These are phyloP conservation scores for Vireo griseus DNA, from an alignment of 2,797 vertebrate species.

Conservation along the genomic window DNA sequence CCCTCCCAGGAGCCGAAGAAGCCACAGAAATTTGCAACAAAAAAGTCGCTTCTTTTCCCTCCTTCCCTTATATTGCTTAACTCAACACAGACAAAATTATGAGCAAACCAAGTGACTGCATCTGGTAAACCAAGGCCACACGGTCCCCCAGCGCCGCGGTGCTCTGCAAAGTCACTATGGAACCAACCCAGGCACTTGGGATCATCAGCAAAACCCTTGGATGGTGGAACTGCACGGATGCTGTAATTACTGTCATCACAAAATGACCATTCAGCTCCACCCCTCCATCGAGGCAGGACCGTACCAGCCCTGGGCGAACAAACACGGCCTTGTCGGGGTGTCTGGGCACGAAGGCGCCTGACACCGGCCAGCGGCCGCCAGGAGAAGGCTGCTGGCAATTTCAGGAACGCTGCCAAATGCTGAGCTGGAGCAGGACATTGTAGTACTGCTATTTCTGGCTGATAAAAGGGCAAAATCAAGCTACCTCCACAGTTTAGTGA, in stretches of 20 bases:
- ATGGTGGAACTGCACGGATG: not conserved
- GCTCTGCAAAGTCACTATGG: not conserved
- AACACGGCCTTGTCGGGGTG: not conserved
- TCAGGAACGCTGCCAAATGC: not conserved
- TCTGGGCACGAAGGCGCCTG: not conserved
- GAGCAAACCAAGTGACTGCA: not conserved
- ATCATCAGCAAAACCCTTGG: not conserved
- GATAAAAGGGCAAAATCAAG: not conserved
- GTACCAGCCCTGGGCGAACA: not conserved
- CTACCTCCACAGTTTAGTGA: not conserved
- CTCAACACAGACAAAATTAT: not conserved
- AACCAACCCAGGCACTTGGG: not conserved
- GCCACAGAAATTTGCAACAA: not conserved
- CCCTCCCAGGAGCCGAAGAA: not conserved
- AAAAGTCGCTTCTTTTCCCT: not conserved
- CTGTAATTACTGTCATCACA: not conserved
- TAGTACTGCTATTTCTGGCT: not conserved
- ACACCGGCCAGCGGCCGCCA: not conserved
- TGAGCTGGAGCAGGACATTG: not conserved
- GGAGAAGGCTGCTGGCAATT: not conserved
- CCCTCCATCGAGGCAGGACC: not conserved
- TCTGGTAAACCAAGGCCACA: not conserved
- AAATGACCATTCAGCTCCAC: not conserved
- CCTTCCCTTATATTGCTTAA: not conserved
- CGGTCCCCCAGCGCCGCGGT: rapidly evolving